phyloP scores from a whole-genome alignment of 2,888 invertebrate genomes.

The Ichneumoninae sp. region DNA sequence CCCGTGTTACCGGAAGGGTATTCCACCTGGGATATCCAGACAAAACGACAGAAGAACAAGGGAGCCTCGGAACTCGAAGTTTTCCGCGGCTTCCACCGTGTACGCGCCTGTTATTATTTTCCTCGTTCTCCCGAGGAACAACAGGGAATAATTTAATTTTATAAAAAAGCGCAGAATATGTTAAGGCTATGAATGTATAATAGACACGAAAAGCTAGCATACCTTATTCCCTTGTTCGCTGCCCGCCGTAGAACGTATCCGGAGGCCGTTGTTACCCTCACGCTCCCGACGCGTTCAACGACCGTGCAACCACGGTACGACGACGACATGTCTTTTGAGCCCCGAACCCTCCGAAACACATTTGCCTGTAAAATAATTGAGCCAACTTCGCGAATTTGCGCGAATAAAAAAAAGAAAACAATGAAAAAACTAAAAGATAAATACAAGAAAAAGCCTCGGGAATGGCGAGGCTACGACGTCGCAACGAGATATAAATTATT shows the following conservation, averaged over 20 bases:
- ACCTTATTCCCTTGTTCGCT: background rate
- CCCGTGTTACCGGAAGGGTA: constrained; percentile 16
- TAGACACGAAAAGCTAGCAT: constrained; percentile 1
- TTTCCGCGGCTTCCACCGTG: constrained; percentile 9
- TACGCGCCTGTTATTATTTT: constrained; percentile 37
- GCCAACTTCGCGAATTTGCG: background rate
- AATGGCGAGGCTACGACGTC: background rate
- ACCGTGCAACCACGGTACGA: constrained; percentile 35
- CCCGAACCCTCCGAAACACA: background rate
- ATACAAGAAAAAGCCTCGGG: background rate
- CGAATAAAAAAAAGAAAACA: background rate
- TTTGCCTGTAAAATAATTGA: constrained; percentile 16
- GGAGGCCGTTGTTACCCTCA: constrained; percentile 30
- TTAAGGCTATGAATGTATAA: constrained; percentile 19
- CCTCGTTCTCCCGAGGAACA: constrained; percentile 47
- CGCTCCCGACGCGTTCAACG: constrained; percentile 31
- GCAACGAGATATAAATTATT: constrained; percentile 35
- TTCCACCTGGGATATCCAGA: constrained; percentile 38
- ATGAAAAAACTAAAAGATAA: background rate
- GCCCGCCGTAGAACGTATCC: background rate
- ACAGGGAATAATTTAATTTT: constrained; percentile 53
- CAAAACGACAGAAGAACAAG: constrained; percentile 12
- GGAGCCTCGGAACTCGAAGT: constrained; percentile 17
- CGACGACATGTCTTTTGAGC: constrained; percentile 38
- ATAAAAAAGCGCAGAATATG: constrained; percentile 20